phyloP scores from a whole-genome alignment of 2,797 vertebrate species.

The Mus caroli region DNA sequence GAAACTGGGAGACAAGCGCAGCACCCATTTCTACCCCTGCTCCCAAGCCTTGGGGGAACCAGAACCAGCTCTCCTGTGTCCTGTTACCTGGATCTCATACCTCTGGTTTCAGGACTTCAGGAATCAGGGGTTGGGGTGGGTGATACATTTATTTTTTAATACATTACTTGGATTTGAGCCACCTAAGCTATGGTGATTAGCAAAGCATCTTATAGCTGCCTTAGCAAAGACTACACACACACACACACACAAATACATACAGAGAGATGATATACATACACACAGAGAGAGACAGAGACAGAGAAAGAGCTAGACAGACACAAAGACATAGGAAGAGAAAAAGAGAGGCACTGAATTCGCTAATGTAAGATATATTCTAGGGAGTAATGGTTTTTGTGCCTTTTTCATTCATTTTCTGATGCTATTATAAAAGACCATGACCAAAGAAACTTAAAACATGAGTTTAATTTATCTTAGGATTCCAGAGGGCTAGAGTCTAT shows the following conservation, averaged over 20 bases:
- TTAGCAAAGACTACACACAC: background rate
- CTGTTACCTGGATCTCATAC: background rate
- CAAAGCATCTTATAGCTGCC: too few relatives aligned
- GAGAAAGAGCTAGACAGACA: background rate
- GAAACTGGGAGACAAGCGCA: background rate
- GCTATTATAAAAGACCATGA: background rate
- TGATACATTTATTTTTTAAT: background rate
- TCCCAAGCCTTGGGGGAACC: background rate
- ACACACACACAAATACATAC: background rate
- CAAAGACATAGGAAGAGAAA: too few relatives aligned
- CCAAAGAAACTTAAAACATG: background rate
- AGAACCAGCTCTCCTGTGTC: background rate
- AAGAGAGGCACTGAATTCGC: too few relatives aligned
- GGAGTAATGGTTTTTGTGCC: accelerated
- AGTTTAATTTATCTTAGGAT: background rate
- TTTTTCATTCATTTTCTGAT: background rate
- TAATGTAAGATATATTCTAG: background rate
- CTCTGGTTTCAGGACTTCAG: background rate
- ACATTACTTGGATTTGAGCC: background rate
- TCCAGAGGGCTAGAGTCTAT: background rate
- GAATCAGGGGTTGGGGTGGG: too few relatives aligned
- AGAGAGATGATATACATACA: background rate
- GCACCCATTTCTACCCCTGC: background rate
- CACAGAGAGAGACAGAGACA: background rate
- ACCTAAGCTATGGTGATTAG: background rate